Evolutionary conservation across 2,113 vertebrate species (phyloP).

Genomic region (Taurulus bubalis): DNA sequence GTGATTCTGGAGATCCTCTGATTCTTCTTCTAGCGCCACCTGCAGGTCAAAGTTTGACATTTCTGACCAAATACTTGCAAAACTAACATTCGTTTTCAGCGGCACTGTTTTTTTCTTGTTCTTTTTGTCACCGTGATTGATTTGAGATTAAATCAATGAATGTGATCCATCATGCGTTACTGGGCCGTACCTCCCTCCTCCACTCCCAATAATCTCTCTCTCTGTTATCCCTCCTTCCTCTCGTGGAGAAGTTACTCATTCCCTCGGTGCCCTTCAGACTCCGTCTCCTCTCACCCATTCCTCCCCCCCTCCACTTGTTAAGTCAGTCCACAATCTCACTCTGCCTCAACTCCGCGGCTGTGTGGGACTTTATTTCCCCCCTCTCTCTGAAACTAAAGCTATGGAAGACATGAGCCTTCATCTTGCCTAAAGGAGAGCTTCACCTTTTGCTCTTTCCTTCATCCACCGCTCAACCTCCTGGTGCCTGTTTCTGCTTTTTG

Average conservation of each 20-base stretch:
- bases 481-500: neutral
- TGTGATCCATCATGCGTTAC: neutral
- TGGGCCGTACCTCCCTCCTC: neutral
- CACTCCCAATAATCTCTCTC: neutral
- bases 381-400: neutral
- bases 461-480: neutral
- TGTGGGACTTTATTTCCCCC: neutral
- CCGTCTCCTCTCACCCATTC: slow-evolving; percentile 28
- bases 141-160: neutral
- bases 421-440: slow-evolving; percentile 27
- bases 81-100: neutral
- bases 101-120: neutral
- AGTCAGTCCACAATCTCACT: slow-evolving; percentile 32
- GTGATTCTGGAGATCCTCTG: neutral
- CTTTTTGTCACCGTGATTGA: neutral
- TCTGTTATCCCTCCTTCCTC: slow-evolving; percentile 17
- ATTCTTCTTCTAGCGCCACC: neutral
- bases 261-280: slow-evolving; percentile 36
- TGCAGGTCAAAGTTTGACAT: neutral
- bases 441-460: neutral
- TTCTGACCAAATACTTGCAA: neutral
- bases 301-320: slow-evolving; percentile 29
- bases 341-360: neutral
- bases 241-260: slow-evolving; percentile 53
- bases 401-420: neutral